Evolutionary conservation across 2,888 invertebrate species (phyloP), one percentile per base, ranked within the genome.

Genomic region (Protonemura montana): DNA sequence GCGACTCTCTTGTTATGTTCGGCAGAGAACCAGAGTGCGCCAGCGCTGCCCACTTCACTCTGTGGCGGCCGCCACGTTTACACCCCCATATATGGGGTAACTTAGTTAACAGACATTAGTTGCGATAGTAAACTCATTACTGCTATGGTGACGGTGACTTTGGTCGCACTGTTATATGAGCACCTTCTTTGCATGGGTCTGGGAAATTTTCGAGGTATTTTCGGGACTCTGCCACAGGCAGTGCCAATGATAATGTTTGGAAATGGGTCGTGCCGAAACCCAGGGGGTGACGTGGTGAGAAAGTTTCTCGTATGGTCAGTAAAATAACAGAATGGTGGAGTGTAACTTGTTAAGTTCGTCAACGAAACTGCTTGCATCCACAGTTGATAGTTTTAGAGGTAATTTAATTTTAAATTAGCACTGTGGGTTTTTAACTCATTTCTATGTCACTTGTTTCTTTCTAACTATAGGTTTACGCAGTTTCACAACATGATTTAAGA

Each of bases 1-100:
- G 78, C n/a, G 78, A 16, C 59, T 59, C 59, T 59, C 59, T 59
- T 59, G 59, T 26, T 78, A 78, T 28, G 28, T 78, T 78, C 78
- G 28, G 16, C 28, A 78, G 78, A 26, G 78, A 28, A 0, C 27
- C 78, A 10, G 10, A 78, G 78, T 28, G 78, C 78, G 78, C 78
- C 26, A 13, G 78, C 78, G 78, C 78, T 28, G 78, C 28, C 59
- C 59, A 59, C 59, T 59, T 59, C 59, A 59, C 59, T 21, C 59
- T 13, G 59, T 59, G 59, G 59, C 59, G 59, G 59, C 2, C 59
- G 21, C n/a, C n/a, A n/a, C n/a, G 21, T 59, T 59, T 59, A 59
- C 59, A 59, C 59, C 59, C 59, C 59, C 59, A 59, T 59, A 59
- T 21, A 59, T 21, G 59, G 59, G 59, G 21, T 59, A 59, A 59